Evolutionary conservation across 2,113 vertebrate genomes (phyloP), one percentile per base, ranked within the genome.

Genomic region (Aptenodytes forsteri): DNA sequence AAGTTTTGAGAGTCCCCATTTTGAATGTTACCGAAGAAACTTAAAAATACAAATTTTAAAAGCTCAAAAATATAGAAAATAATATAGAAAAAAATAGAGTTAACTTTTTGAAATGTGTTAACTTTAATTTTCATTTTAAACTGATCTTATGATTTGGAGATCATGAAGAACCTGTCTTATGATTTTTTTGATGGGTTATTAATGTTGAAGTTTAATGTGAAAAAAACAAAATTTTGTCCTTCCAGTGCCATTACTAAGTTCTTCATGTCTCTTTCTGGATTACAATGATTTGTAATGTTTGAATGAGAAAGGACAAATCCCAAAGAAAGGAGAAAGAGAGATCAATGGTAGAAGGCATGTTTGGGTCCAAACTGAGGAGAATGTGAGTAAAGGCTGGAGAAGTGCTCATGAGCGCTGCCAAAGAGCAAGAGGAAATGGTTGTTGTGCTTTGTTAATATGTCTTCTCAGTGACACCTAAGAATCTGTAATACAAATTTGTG

Each of bases 1-100:
- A 32, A 47, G 21, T 91, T 90, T 80, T 69, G 40, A 12, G 26
- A 55, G 16, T 56, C 6, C 3, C 3, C 9, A 11, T 77, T 30
- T 4, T 47, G 36, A 83, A 32, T 0, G 0, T 52, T 44, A 12
- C 3, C 9, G 18, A 13, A 44, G 62, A 85, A 58, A 10, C 17
- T 76, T 82, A 27, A 90, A 93, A 16, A 20, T 23, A 10, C 7
- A 47, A 3, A 2, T 16, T 81, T 44, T 54, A 29, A 88, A 67
- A 54, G 9, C 20, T 65, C 2, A 88, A 58, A 54, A 67, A 22
- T 32, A 36, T 3, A 1, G 1, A 50, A 44, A 81, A 32, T 36
- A 59, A 25, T 59, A 10, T 36, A 36, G 22, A 36, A 59, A 59
- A 59, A 59, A 59, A 36, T 21, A 17, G 42, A 42, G 42, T 42